Percentiles rank a stretch among this genome's conserved stretches.
phyloP scores from a whole-genome alignment of 2,113 vertebrate species.

The Aspiorhynchus laticeps region DNA sequence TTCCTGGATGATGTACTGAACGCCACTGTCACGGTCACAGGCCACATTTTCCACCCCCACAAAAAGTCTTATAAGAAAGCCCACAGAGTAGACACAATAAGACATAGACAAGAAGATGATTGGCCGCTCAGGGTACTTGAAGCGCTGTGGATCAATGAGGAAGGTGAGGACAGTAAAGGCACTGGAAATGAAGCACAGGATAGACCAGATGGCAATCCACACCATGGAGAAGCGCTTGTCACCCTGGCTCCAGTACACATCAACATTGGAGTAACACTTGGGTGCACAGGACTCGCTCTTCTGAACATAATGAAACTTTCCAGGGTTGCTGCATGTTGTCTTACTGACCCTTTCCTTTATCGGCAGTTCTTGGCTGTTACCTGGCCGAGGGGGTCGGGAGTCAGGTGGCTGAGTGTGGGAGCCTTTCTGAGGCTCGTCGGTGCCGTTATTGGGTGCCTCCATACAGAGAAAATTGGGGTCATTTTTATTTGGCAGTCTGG shows the following conservation, averaged over 20 bases:
- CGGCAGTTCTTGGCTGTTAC: constrained; percentile 78
- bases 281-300: constrained; percentile 94
- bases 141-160: constrained; percentile 91
- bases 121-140: constrained; percentile 95
- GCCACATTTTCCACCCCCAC: constrained; percentile 92
- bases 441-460: constrained; percentile 94
- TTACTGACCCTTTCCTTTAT: constrained; percentile 77
- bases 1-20: constrained; percentile 96
- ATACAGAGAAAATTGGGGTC: constrained; percentile 97
- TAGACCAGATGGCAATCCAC: constrained; percentile 95
- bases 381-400: constrained; percentile 83
- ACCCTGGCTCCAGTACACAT: constrained; percentile 93
- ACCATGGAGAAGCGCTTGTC: constrained; percentile 93
- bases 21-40: constrained; percentile 92
- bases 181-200: constrained; percentile 94
- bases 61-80: constrained; percentile 94
- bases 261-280: constrained; percentile 87
- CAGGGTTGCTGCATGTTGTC: constrained; percentile 83
- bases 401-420: constrained; percentile 88
- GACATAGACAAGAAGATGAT: constrained; percentile 99
- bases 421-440: constrained; percentile 84
- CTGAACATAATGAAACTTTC: constrained; percentile 96
- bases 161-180: constrained; percentile 98
- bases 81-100: constrained; percentile 95
- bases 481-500: constrained; percentile 91